These are phyloP conservation scores for Cheilosia vernalis DNA, from an alignment of 2,888 invertebrate genomes.

Conservation along the genomic window DNA sequence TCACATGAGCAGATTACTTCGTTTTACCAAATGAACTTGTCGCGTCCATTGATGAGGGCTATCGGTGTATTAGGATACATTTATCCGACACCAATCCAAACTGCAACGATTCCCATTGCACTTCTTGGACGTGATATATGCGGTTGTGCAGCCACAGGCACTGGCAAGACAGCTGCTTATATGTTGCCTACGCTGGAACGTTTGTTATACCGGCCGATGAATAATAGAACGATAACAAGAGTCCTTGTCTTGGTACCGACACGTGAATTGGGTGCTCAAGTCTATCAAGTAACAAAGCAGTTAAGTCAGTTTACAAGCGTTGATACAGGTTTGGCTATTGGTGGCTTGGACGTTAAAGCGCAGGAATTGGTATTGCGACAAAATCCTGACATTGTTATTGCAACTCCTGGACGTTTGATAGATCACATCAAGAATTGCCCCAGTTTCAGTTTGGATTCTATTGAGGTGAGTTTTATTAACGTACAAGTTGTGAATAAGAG, in stretches of 20 bases:
- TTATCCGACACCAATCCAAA: conserved; percentile 98
- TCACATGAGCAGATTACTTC: conserved; percentile 87
- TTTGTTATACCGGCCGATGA: conserved; percentile 92
- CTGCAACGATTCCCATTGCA: conserved; percentile 97
- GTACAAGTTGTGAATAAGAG: no score
- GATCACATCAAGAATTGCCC: conserved; percentile 98
- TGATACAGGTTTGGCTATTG: conserved; percentile 92
- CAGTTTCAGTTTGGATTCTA: conserved; percentile 93
- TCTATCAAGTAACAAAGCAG: conserved; percentile 96
- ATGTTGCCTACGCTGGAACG: conserved; percentile 98
- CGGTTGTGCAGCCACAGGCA: conserved; percentile 99
- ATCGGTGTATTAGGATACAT: conserved; percentile 94
- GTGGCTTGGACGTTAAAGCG: conserved; percentile 93
- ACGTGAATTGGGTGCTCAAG: conserved; percentile 98
- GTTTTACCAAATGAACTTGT: conserved; percentile 98
- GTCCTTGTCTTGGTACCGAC: conserved; percentile 98
- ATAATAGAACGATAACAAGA: conserved; percentile 88
- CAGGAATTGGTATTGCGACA: conserved; percentile 92
- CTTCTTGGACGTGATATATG: conserved; percentile 97
- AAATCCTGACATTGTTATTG: conserved; percentile 98
- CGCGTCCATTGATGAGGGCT: conserved; percentile 95
- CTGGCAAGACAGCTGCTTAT: conserved; percentile 99
- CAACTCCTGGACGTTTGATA: conserved; percentile 98
- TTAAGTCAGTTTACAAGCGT: conserved; percentile 93
- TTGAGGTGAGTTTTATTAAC: conserved; percentile 88